Conservation (phyloP, 1,140 invertebrate genomes). For the Pygmarrhopalites habei region DNA sequence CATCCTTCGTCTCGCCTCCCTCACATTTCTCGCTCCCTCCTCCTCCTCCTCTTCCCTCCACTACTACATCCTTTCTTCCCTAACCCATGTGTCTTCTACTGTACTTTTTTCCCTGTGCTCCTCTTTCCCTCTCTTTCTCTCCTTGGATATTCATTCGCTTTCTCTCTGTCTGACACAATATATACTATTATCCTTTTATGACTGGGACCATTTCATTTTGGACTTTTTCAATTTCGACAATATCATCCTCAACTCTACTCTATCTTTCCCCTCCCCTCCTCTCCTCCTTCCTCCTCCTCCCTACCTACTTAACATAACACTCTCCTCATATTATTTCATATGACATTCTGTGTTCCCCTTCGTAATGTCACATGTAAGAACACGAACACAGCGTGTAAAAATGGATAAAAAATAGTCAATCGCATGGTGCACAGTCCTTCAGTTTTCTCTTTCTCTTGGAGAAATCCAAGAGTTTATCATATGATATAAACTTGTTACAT, state of each 20-base stretch:
- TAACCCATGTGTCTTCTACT: constrained; percentile 19
- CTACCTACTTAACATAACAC: not conserved
- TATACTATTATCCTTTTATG: constrained; percentile 31
- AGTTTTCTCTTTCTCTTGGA: too few relatives aligned
- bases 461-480: too few relatives aligned
- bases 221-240: constrained; percentile 35
- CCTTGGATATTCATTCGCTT: not conserved
- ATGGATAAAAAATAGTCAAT: too few relatives aligned
- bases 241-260: constrained; percentile 16
- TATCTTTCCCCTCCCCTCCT: not conserved
- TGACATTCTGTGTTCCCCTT: too few relatives aligned
- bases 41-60: not conserved
- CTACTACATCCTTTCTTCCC: not conserved
- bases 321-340: too few relatives aligned
- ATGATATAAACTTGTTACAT: too few relatives aligned
- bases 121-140: constrained; percentile 1
- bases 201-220: constrained; percentile 31
- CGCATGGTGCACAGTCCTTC: too few relatives aligned
- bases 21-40: constrained; percentile 7
- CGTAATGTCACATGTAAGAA: too few relatives aligned
- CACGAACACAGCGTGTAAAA: too few relatives aligned
- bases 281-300: not conserved
- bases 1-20: constrained; percentile 29
- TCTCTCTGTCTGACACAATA: not conserved
- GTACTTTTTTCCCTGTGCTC: not conserved